phyloP scores from a whole-genome alignment of 2,113 vertebrate species.

The Corythornis cristatus region DNA sequence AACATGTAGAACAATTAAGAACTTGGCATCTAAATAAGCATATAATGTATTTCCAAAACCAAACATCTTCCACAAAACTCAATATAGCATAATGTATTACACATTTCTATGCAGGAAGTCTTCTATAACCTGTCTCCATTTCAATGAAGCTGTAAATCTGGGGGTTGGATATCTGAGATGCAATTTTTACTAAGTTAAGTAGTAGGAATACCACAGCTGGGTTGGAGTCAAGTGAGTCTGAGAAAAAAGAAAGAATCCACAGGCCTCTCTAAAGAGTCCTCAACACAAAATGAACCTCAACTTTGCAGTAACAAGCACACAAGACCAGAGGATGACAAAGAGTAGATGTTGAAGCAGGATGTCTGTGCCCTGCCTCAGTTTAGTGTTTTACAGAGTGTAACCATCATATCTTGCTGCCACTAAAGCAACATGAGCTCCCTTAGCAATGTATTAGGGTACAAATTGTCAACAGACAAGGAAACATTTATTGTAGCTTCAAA shows the following conservation, averaged over 20 bases:
- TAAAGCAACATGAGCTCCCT: neutral
- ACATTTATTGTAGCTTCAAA: neutral
- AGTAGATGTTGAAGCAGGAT: neutral
- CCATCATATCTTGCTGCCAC: neutral
- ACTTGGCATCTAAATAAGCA: slow-evolving; percentile 13
- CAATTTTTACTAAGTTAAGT: slow-evolving; percentile 11
- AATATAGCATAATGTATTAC: slow-evolving; percentile 4
- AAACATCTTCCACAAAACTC: slow-evolving; percentile 15
- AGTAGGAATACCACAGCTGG: neutral
- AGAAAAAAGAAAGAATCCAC: neutral
- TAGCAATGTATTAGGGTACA: neutral
- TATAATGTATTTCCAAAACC: slow-evolving; percentile 19
- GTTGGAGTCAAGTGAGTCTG: neutral
- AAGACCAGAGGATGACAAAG: neutral
- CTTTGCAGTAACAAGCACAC: neutral
- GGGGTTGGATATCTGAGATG: neutral
- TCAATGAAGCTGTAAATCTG: slow-evolving; percentile 9
- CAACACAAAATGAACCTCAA: neutral
- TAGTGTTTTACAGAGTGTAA: neutral
- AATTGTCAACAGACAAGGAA: neutral
- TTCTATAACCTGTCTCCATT: neutral
- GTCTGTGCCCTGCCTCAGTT: neutral
- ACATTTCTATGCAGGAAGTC: neutral
- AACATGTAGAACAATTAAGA: slow-evolving; percentile 32
- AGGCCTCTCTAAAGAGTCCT: neutral